Evolutionary conservation across 2,888 invertebrate species (phyloP), one percentile per base, ranked within the genome.

Genomic region (Spodoptera exigua): DNA sequence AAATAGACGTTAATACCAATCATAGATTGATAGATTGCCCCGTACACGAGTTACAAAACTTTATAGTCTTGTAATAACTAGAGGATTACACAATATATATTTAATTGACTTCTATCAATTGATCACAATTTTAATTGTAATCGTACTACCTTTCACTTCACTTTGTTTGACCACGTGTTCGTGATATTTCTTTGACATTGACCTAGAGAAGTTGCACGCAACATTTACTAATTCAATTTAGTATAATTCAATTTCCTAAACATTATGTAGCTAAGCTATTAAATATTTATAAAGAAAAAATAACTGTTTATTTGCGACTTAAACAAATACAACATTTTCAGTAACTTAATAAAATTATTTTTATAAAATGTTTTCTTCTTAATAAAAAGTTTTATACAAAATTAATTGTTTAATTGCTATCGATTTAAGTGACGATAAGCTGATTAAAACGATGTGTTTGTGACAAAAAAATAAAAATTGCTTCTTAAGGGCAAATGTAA

Each of bases 91-190:
- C 90, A 93, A 92, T 89, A 84, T 81, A 85, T 77, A 85, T 89
- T 89, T 91, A 88, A 92, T 92, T 89, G 88, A 86, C 83, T 89
- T 88, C 75, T 89, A 87, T 88, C 87, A 89, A 86, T 83, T 88
- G 89, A 89, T 90, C 86, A 88, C 80, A 87, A 82, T 89, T 84
- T 89, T 89, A 88, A 89, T 91, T 85, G 88, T 86, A 85, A 83
- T 79, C 78, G 74, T 83, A 81, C 73, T 72, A 78, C 90, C 92
- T 92, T 91, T 93, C 92, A 89, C 91, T 91, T 88, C 27, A 83
- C 82, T 85, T 91, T 89, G 84, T 85, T 83, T 78, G 78, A 71
- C 74, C 79, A 74, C 76, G 78, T 80, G 76, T 37, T 37, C 3
- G 18, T 40, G 13, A 34, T 27, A 21, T 55, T 73, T 48, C 44